Evolutionary conservation across 2,797 vertebrate genomes (phyloP), one percentile per base, ranked within the genome.

Genomic region (Alcedo atthis): DNA sequence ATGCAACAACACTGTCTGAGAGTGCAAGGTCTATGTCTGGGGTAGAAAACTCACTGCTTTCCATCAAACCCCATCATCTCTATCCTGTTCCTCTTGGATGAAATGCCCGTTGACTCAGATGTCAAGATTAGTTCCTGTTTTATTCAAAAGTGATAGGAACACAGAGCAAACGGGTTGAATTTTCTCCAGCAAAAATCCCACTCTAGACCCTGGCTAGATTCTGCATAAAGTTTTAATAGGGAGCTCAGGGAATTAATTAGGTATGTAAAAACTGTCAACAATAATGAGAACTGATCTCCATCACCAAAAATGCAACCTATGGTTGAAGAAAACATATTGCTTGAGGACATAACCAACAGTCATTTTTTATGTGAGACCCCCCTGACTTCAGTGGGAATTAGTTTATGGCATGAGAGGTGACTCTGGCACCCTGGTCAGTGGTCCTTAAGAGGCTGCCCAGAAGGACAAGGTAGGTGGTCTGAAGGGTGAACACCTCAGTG

Each of bases 181-280:
- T 73, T 73, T 94, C 64, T 79, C 45, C 67, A 77, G 53, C 32
- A 82, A 74, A 87, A 94, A 68, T 30, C 37, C 77, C 80, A 86
- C 37, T 87, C 87, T 74, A 85, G 82, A 70, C 95, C 85, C 73
- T 90, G 89, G 80, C 79, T 69, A 73, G 91, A 49, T 42, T 81
- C 30, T 7, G 57, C 77, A 90, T 87, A 74, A 82, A 67, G 51
- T 87, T 91, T 94, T 96, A 92, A 92, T 85, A 75, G 85, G 91
- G 73, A 95, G 91, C 84, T 91, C 81, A 79, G 90, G 94, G 96
- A 96, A 82, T 96, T 96, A 96, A 96, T 97, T 94, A 95, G 82
- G 35, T 88, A 55, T 95, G 94, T 89, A 84, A 94, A 95, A 93
- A 89, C 92, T 91, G 19, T 96, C 89, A 79, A 76, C 87, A 82